Evolutionary conservation across 2,797 vertebrate genomes (phyloP), one percentile per base, ranked within the genome.

Genomic region (Arremon aurantiirostris): DNA sequence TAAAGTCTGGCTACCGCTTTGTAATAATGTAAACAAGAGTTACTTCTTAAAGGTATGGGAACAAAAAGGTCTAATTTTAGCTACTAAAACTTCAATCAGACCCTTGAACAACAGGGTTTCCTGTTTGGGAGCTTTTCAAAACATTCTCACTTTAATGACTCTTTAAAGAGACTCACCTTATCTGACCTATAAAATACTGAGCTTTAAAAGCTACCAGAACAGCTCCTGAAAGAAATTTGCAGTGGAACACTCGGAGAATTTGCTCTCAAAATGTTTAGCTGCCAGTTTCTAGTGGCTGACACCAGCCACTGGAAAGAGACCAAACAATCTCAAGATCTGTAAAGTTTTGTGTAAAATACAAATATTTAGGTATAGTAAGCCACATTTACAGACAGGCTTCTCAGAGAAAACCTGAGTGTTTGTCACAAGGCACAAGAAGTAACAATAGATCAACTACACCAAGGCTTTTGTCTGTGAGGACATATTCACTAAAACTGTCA

Each of bases 51-150:
- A 94, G 81, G 82, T 53, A 85, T 50, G 64, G 79, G 81, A 52
- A 79, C 72, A 60, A 57, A 81, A 72, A 6, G 12, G 14, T 37
- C 86, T 95, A 94, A 96, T 87, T 95, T 97, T 92, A 95, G 90
- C 82, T 47, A 68, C 23, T 77, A 55, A 84, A 89, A 93, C 95
- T 95, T 96, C 94, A 97, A 94, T 92, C 77, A 89, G 50, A 60
- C 35, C 61, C 78, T 83, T 92, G 82, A 93, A 95, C 91, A 95
- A 95, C 89, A 65, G 86, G 9, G 90, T 55, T 97, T 97, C 95
- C 94, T 95, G 96, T 95, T 97, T 89, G 90, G 89, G 82, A 95
- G 72, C 90, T 95, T 94, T 95, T 95, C 82, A 90, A 95, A 97
- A 89, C 91, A 91, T 90, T 93, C 86, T 93, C 65, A 82, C 86